Evolutionary conservation across 2,113 vertebrate genomes (phyloP).

Genomic region (Equus quagga): DNA sequence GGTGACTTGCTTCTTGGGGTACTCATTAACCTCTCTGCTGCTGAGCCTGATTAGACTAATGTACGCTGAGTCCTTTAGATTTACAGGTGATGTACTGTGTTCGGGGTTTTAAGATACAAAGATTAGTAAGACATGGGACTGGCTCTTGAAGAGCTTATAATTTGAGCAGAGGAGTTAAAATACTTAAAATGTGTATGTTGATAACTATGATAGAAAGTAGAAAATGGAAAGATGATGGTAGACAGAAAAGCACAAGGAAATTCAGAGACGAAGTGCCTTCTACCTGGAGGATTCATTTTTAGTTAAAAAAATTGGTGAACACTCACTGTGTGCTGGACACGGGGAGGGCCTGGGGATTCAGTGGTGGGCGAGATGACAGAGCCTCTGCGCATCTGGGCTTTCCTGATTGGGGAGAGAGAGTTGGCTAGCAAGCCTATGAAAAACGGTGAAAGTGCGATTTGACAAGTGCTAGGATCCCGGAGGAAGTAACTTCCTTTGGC

Average conservation of each 20-base stretch:
- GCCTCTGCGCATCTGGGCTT: background rate
- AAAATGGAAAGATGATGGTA: background rate
- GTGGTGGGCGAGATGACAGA: background rate
- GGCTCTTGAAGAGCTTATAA: background rate
- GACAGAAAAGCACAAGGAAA: background rate
- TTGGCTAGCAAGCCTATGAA: fast-evolving
- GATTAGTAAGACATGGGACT: background rate
- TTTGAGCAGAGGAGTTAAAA: constrained; percentile 2
- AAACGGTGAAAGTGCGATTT: background rate
- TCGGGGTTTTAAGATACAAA: background rate
- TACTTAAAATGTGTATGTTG: background rate
- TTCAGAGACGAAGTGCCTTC: background rate
- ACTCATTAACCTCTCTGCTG: background rate
- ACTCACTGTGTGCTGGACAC: background rate
- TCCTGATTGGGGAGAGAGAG: background rate
- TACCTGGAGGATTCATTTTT: background rate
- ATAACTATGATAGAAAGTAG: background rate
- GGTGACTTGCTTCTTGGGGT: background rate
- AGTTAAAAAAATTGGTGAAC: background rate
- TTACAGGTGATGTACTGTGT: background rate
- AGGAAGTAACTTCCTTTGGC: background rate
- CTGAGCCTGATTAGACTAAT: background rate
- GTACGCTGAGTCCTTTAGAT: background rate
- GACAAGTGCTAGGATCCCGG: background rate
- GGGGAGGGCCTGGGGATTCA: background rate